A percentile compares a stretch with the other conserved stretches of the same genome.
Evolutionary conservation across 2,113 vertebrate species (phyloP).

Genomic region (Paracanthobrama guichenoti): DNA sequence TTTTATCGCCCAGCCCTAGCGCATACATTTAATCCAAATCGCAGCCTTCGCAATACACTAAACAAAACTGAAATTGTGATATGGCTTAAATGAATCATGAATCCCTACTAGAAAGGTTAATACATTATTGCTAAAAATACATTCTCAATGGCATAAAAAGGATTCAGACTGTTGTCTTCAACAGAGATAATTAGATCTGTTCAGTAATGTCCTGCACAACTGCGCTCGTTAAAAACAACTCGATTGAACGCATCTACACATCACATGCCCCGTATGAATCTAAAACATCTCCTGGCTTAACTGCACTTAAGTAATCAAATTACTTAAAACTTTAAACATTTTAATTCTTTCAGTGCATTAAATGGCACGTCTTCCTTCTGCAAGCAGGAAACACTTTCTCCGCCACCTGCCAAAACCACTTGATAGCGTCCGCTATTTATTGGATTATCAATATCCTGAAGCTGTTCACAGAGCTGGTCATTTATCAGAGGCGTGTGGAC

Average conservation of each 20-base stretch:
- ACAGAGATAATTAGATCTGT: neutral
- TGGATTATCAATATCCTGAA: constrained; percentile 10
- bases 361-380: neutral
- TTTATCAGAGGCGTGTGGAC: constrained; percentile 17
- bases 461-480: neutral
- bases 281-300: constrained; percentile 7
- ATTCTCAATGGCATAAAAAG: neutral
- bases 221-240: neutral
- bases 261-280: neutral
- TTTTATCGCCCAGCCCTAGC: too few relatives aligned
- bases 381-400: neutral
- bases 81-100: too few relatives aligned
- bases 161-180: neutral
- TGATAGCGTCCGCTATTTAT: neutral
- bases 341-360: constrained; percentile 23
- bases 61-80: too few relatives aligned
- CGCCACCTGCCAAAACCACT: neutral
- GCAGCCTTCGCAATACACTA: too few relatives aligned
- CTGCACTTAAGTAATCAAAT: neutral
- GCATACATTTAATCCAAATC: too few relatives aligned
- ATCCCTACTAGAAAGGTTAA: too few relatives aligned
- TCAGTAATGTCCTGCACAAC: constrained; percentile 15
- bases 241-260: too few relatives aligned
- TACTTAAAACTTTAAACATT: neutral
- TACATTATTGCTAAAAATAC: neutral